Evolutionary conservation across 64 coral and sea anemone genomes (phyloP).

Genomic region (Porites lutea): DNA sequence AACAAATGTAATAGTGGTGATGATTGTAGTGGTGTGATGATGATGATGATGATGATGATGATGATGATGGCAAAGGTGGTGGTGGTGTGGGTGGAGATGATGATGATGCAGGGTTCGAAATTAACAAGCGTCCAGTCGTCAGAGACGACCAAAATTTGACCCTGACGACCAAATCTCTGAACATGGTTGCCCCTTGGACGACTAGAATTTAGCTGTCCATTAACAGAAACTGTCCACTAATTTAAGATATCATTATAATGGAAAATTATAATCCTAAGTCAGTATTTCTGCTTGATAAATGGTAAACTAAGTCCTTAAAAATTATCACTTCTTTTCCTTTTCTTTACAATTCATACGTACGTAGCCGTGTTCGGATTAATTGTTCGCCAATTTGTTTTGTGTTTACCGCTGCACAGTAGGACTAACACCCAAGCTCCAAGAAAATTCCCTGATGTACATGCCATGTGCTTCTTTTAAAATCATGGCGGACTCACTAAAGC

Average conservation of each 20-base stretch:
- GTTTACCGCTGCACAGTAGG: not conserved
- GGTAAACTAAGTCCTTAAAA: not conserved
- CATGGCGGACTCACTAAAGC: not conserved
- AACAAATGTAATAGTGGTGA: too few species aligned
- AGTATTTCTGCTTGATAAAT: conserved; percentile 40
- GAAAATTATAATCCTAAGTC: too few species aligned
- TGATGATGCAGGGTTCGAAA: conserved; percentile 28
- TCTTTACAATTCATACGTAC: not conserved
- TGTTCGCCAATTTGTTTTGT: not conserved
- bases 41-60: too few species aligned
- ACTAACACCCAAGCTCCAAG: not conserved
- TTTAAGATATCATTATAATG: not conserved
- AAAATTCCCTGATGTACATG: not conserved
- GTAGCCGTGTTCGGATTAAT: not conserved
- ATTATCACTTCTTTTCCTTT: not conserved
- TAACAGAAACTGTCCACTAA: not conserved
- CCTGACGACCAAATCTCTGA: conserved; percentile 11
- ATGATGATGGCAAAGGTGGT: not conserved
- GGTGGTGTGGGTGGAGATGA: not conserved
- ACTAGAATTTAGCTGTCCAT: not conserved
- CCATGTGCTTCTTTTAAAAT: not conserved
- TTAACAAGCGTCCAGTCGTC: conserved; percentile 12
- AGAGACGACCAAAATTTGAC: conserved; percentile 14
- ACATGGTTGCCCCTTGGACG: conserved; percentile 17
- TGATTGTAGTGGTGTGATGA: not conserved